phyloP scores from a whole-genome alignment of 92 coral and sea anemone species.

The Palythoa caribaeorum region DNA sequence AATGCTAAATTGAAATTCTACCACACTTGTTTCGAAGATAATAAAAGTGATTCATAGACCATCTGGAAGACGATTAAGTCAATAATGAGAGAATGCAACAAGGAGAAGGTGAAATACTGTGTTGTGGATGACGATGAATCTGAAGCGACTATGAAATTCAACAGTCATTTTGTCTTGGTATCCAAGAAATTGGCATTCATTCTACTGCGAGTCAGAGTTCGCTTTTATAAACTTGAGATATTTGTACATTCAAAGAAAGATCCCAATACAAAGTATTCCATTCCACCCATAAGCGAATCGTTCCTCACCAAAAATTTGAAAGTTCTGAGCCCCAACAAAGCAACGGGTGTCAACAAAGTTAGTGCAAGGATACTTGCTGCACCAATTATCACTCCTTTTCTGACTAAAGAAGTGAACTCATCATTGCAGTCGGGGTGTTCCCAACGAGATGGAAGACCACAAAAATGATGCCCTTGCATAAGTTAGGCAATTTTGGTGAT shows the following conservation, averaged over 20 bases:
- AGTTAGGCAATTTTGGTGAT: constrained; percentile 28
- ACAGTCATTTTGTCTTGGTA: constrained; percentile 60
- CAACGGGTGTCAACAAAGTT: constrained; percentile 69
- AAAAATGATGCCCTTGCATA: constrained; percentile 52
- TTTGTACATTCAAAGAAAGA: constrained; percentile 67
- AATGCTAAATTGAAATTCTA: constrained; percentile 32
- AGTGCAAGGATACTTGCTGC: constrained; percentile 65
- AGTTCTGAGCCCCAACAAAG: constrained; percentile 53
- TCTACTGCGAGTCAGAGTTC: constrained; percentile 53
- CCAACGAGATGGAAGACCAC: constrained; percentile 75
- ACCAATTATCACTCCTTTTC: constrained; percentile 66
- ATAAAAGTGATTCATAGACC: constrained; percentile 19
- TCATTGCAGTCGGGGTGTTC: constrained; percentile 48
- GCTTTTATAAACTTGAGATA: constrained; percentile 48
- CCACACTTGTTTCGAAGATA: constrained; percentile 23
- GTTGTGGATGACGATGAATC: neutral
- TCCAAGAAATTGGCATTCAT: constrained; percentile 59
- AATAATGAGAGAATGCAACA: constrained; percentile 9
- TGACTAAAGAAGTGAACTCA: constrained; percentile 55
- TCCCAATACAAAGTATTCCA: constrained; percentile 34
- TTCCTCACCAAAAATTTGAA: constrained; percentile 47
- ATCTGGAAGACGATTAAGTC: constrained; percentile 59
- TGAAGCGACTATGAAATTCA: constrained; percentile 56
- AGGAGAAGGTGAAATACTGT: neutral
- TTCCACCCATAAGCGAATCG: constrained; percentile 53